Base-by-base conservation (phyloP, 2,888 invertebrate genomes). In the Dryobotodes eremita region DNA sequence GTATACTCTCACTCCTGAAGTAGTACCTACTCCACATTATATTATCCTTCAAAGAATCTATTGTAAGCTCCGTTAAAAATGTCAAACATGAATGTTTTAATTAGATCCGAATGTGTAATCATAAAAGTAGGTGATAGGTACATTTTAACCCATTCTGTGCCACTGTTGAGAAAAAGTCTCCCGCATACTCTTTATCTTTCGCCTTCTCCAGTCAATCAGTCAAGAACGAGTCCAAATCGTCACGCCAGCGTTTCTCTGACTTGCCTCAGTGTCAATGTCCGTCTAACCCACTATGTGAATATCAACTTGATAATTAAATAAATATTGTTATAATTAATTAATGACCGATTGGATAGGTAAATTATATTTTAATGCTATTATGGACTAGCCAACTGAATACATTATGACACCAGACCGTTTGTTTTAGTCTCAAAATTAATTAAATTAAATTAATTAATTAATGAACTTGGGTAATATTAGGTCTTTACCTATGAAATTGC, bases 281-380 rank as follows among this genome's bases (percentile, higher is more conserved):
- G n/a, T 57, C 17, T 42, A 20, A 11, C 59, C n/a, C 36, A 20
- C 36, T 53, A 15, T 31, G 15, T 15, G 26, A 50, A 50, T 15
- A 8, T 13, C 8, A 23, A 31, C 15, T 53, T 15, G 6, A 10
- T 68, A 66, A 26, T 48, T 20, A 1, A 50, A 42, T n/a, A 20
- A 62, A 79, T 72, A 82, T 53, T 69, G 7, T n/a, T 71, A n/a
- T 42, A 73, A 70, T 64, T 71, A 69, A 79, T 72, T 59, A 84
- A 72, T 69, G 50, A 64, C 79, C 36, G 23, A 59, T 68, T 84
- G 1, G 72, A 64, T 46, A n/a, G 1, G 17, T 82, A 46, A 79
- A 82, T 68, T 15, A 61, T 50, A 11, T 57, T 68, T 79, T 53
- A 36, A 84, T 79, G 84, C n/a, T 26, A 72, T 69, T 84, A n/a